Percentiles rank a stretch among this genome's conserved stretches.
phyloP scores from a whole-genome alignment of 2,113 vertebrate genomes.

The Nettapus auritus region DNA sequence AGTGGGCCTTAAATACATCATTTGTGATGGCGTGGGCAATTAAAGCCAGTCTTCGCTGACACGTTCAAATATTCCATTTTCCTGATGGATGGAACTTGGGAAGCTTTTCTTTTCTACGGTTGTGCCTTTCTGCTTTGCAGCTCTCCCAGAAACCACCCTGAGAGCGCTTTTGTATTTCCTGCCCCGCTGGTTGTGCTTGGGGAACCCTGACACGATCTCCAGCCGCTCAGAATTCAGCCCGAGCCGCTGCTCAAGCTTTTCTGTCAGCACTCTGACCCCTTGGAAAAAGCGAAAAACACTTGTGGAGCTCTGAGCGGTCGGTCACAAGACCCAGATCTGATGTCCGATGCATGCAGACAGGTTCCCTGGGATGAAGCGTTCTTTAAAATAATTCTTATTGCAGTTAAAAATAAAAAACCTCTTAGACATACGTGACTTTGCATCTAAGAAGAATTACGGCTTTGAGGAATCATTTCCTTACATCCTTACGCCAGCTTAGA shows the following conservation, averaged over 20 bases:
- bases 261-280: not conserved
- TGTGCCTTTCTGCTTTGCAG: not conserved
- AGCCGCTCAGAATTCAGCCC: not conserved
- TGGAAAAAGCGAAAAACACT: not conserved
- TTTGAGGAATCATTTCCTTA: not conserved
- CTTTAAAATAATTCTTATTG: not conserved
- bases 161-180: not conserved
- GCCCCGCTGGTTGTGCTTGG: not conserved
- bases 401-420: not conserved
- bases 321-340: not conserved
- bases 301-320: not conserved
- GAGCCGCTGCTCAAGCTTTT: not conserved
- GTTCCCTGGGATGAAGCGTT: not conserved
- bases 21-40: not conserved
- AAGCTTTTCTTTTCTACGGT: not conserved
- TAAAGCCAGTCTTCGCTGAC: not conserved
- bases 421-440: not conserved
- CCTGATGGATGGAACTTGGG: not conserved
- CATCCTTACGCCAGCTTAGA: not conserved
- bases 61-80: not conserved
- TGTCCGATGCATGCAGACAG: not conserved
- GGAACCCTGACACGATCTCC: not conserved
- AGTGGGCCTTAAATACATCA: not conserved
- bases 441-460: not conserved
- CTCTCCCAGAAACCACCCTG: not conserved